Base-by-base conservation (phyloP, 2,113 vertebrate genomes). In the Pterophyllum scalare region DNA sequence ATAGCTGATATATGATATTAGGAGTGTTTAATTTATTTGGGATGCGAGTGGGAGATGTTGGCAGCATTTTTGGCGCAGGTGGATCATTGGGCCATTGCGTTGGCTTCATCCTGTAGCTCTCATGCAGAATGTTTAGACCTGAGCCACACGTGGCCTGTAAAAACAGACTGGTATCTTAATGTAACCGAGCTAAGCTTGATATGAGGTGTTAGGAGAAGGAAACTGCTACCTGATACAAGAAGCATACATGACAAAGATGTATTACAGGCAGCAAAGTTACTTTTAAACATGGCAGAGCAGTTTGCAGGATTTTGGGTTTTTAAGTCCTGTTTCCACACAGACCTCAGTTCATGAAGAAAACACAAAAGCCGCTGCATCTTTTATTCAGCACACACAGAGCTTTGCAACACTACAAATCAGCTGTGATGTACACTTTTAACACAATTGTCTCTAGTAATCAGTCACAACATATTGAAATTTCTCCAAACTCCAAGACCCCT, bases 1-100 rank as follows among this genome's bases (percentile, higher is more conserved):
- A 70, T 31, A 70, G 40, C 17, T 70, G 43, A 52, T 70, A 49
- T 70, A 70, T 52, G 65, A 70, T 40, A 31, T 43, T 52, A 70
- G 65, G 43, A 70, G 43, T 70, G 65, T 46, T 38, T 70, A 52
- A 70, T 70, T 70, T 52, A 70, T 52, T 70, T 70, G 43, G 10
- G 19, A 70, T 70, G 17, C 24, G 52, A 20, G 65, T 70, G 65
- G 43, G 24, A 70, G 43, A 70, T 70, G 26, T 70, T 70, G 65
- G 65, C 65, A 70, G 65, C 28, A 31, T 70, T 70, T 17, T 20
- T 20, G 24, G 65, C 24, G 49, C 26, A 70, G 43, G 24, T 70
- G 65, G 65, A 70, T 70, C 49, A 24, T 70, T 52, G 12, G 43
- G 46, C 67, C 19, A 52, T 52, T 52, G 26, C 65, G 52, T 52